Evolutionary conservation across 1,140 invertebrate genomes (phyloP).

Genomic region (Antheraea mylitta): DNA sequence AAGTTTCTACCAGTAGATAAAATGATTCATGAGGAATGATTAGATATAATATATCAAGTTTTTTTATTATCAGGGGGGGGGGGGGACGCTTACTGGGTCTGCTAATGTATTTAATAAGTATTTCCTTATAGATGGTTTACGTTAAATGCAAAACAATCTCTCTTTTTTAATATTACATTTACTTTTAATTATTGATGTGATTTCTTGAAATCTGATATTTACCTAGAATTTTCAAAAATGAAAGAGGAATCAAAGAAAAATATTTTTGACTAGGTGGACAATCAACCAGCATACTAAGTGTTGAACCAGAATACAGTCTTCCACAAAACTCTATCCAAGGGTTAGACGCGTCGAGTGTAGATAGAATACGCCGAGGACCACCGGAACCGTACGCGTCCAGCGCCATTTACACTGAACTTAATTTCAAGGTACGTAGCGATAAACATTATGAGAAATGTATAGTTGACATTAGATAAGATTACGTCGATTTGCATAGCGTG

Average conservation of each 20-base stretch:
- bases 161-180: no score
- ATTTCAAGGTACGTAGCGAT: constrained; percentile 65
- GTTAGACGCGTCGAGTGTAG: constrained; percentile 65
- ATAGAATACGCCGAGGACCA: constrained; percentile 61
- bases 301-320: constrained; percentile 69
- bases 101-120: no score
- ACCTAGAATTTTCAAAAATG: no score
- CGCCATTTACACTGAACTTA: constrained; percentile 76
- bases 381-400: constrained; percentile 72
- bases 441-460: constrained; percentile 52
- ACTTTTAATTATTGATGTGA: no score
- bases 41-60: no score
- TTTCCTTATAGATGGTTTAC: no score
- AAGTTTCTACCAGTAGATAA: no score
- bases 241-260: not conserved
- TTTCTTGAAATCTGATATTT: no score
- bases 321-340: constrained; percentile 72
- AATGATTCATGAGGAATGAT: no score
- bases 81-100: no score
- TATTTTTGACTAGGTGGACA: constrained; percentile 52
- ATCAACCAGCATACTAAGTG: constrained; percentile 65
- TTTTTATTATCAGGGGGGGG: no score
- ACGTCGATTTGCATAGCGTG: constrained; percentile 42
- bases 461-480: constrained; percentile 58
- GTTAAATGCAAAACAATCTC: no score